Evolutionary conservation across 2,797 vertebrate species (phyloP).

Genomic region (Pseudochirops cupreus): DNA sequence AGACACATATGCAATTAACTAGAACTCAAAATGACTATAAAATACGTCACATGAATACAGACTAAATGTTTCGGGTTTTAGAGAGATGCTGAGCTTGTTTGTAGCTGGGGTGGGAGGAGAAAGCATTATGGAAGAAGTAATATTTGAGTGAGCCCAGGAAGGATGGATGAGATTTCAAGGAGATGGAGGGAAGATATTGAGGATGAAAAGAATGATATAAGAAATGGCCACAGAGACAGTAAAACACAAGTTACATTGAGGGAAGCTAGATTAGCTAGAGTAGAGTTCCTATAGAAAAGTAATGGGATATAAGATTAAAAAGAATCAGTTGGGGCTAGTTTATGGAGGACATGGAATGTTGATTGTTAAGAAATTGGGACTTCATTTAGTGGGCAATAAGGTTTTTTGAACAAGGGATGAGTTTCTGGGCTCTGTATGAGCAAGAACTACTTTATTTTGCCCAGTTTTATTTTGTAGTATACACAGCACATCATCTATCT

Average conservation of each 20-base stretch:
- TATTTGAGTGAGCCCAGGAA: neutral
- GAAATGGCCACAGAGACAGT: neutral
- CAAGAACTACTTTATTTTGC: neutral
- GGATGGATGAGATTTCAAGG: neutral
- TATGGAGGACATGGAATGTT: neutral
- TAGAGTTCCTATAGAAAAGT: neutral
- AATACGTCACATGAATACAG: neutral
- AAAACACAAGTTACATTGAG: neutral
- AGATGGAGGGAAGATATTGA: neutral
- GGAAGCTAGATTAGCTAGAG: neutral
- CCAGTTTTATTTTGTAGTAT: neutral
- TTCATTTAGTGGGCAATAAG: neutral
- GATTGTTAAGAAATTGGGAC: neutral
- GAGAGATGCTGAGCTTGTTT: neutral
- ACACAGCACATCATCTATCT: neutral
- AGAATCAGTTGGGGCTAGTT: neutral
- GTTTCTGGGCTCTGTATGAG: neutral
- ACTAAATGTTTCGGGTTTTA: neutral
- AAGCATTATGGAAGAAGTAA: neutral
- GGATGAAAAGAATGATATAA: neutral
- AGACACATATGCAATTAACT: neutral
- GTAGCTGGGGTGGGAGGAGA: neutral
- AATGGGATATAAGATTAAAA: neutral
- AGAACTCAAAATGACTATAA: neutral
- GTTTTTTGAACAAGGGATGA: neutral